These are phyloP conservation scores for Caranx ignobilis DNA, from an alignment of 2,113 vertebrate species.

Conservation along the genomic window DNA sequence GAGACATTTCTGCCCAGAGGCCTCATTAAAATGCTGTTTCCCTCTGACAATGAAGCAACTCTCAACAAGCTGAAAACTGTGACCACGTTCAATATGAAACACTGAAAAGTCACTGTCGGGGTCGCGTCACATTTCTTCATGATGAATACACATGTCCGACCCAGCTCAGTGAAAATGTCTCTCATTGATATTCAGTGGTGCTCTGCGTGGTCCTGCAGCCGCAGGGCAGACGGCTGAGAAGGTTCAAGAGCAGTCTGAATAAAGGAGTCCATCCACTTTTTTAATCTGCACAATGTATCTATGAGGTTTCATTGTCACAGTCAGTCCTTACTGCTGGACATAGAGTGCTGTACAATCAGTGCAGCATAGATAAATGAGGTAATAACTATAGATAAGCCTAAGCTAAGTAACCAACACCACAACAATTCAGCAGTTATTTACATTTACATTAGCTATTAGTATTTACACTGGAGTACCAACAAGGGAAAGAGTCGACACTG, in stretches of 20 bases:
- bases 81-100: not conserved
- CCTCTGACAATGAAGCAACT: slow-evolving; percentile 41
- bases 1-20: slow-evolving; percentile 43
- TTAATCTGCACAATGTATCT: not conserved
- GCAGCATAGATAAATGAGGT: not conserved
- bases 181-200: slow-evolving; percentile 38
- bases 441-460: not conserved
- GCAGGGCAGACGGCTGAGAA: not conserved
- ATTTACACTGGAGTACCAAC: not conserved
- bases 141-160: slow-evolving; percentile 10
- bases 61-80: not conserved
- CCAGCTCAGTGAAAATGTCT: slow-evolving; percentile 1
- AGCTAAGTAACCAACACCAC: not conserved
- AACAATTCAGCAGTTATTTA: not conserved
- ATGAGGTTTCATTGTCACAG: not conserved
- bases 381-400: not conserved
- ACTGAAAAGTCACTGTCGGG: slow-evolving; percentile 6
- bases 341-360: not conserved
- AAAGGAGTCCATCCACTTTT: not conserved
- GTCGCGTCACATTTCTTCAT: not conserved
- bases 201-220: slow-evolving; percentile 10
- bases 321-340: not conserved
- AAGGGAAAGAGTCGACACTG: not conserved
- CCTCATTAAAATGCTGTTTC: slow-evolving; percentile 58
- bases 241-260: slow-evolving; percentile 2